phyloP scores from a whole-genome alignment of 2,888 invertebrate species.

The Tyria jacobaeae region DNA sequence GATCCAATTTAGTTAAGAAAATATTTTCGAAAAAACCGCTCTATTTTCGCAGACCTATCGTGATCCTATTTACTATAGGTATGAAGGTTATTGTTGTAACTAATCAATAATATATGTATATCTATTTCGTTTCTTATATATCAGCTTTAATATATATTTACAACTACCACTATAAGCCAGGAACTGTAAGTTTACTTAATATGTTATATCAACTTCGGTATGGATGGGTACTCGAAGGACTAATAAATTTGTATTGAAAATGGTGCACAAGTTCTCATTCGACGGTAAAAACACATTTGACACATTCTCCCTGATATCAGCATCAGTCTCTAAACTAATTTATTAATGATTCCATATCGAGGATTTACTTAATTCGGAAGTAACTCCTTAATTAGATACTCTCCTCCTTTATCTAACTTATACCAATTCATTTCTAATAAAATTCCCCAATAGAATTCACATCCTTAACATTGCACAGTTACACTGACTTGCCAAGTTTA shows the following conservation, averaged over 20 bases:
- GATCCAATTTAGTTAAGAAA: slow-evolving; percentile 1
- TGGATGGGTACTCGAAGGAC: no score
- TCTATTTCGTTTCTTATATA: no score
- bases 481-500: background rate
- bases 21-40: background rate
- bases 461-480: background rate
- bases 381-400: no score
- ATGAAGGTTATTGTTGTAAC: background rate
- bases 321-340: no score
- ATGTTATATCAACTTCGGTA: no score
- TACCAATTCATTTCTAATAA: background rate
- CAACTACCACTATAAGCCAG: background rate
- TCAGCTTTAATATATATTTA: background rate
- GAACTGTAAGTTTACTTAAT: no score
- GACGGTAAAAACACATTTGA: no score
- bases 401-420: no score
- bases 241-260: no score
- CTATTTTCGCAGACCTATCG: background rate
- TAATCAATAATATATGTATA: no score
- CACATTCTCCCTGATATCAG: no score
- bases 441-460: background rate
- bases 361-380: background rate
- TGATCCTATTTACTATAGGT: background rate
- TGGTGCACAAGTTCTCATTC: no score
- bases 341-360: background rate